phyloP scores from a whole-genome alignment of 2,797 vertebrate genomes.

The Rhabdophis nuchalis region DNA sequence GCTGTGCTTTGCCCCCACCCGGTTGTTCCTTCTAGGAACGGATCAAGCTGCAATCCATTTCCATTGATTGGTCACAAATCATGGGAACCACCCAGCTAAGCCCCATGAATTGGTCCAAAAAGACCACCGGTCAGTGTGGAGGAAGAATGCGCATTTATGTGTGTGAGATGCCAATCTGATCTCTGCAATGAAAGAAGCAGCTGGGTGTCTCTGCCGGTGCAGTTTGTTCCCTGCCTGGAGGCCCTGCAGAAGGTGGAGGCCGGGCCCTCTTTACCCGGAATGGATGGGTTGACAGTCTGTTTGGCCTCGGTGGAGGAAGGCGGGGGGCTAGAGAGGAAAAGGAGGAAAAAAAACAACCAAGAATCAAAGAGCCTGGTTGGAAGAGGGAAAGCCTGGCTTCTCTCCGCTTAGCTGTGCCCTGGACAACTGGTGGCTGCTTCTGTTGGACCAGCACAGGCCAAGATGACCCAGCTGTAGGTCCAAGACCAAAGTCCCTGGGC shows the following conservation, averaged over 20 bases:
- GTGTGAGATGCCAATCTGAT: slow-evolving; percentile 48
- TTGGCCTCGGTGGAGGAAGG: neutral
- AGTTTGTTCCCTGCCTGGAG: slow-evolving; percentile 40
- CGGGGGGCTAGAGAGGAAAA: neutral
- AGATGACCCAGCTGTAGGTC: neutral
- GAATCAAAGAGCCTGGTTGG: neutral
- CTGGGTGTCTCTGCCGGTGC: slow-evolving; percentile 51
- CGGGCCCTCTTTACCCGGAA: slow-evolving; percentile 25
- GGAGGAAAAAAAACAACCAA: neutral
- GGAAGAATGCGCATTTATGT: slow-evolving; percentile 24
- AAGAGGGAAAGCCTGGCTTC: neutral
- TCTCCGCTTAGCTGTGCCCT: neutral
- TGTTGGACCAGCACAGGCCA: neutral
- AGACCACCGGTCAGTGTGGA: neutral
- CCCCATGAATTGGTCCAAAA: neutral
- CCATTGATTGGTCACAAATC: neutral
- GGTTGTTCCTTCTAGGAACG: neutral
- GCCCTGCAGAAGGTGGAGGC: slow-evolving; percentile 45
- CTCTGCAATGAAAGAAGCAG: slow-evolving; percentile 61
- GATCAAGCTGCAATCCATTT: neutral
- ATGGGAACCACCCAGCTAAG: neutral
- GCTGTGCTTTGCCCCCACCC: neutral
- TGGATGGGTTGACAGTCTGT: slow-evolving; percentile 26
- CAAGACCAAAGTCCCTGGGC: neutral
- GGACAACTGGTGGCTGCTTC: neutral